These are phyloP conservation scores for Lota lota DNA, from an alignment of 2,113 vertebrate species.

Conservation along the genomic window DNA sequence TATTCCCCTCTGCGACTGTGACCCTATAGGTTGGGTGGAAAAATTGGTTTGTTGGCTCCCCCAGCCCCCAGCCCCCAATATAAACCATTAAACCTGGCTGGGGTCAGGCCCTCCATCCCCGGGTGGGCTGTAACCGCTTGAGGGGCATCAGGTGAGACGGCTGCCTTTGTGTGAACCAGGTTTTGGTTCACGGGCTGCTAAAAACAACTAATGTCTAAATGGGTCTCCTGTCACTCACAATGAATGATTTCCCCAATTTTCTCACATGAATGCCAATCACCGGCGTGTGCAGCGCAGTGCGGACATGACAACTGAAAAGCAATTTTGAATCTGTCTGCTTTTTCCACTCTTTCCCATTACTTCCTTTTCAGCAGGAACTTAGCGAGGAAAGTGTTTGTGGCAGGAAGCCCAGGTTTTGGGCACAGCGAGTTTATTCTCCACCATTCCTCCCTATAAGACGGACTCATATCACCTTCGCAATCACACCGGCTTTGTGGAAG, in stretches of 20 bases:
- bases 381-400: constrained; percentile 15
- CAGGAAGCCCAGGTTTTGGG: constrained; percentile 10
- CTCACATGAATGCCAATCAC: constrained; percentile 52
- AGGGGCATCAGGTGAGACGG: constrained; percentile 21
- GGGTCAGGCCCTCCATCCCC: constrained; percentile 19
- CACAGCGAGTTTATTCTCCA: constrained; percentile 15
- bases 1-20: not conserved
- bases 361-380: constrained; percentile 12
- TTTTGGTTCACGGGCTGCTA: constrained; percentile 15
- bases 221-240: constrained; percentile 29
- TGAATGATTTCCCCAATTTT: constrained; percentile 40
- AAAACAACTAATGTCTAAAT: not conserved
- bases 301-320: constrained; percentile 6
- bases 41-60: not conserved
- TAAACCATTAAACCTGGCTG: not conserved
- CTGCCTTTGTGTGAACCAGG: not conserved
- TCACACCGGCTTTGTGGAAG: constrained; percentile 6
- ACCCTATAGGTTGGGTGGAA: not conserved
- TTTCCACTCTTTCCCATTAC: constrained; percentile 11
- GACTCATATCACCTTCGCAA: constrained; percentile 22
- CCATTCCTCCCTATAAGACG: not conserved
- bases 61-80: not conserved
- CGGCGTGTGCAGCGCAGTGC: constrained; percentile 15
- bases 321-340: constrained; percentile 16
- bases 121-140: constrained; percentile 39